Conservation (phyloP, 2,888 invertebrate genomes). For the Gisinianus flammeolus region DNA sequence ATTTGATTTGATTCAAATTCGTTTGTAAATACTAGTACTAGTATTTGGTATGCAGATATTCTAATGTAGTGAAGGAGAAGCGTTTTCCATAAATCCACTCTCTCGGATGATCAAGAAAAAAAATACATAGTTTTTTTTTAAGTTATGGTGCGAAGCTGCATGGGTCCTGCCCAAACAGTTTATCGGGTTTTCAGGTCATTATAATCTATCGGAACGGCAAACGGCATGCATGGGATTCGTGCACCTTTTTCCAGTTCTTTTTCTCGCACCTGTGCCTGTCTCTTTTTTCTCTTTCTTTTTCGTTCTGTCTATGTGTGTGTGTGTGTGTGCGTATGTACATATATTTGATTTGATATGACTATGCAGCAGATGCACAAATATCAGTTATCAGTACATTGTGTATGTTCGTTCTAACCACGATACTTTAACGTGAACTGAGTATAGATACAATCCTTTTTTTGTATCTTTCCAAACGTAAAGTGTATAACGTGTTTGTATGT, state of each 20-base stretch:
- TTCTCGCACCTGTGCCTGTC: slow-evolving; percentile 13
- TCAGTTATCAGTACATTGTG: no score
- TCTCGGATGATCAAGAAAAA: background rate
- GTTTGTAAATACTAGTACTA: background rate
- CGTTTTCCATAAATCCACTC: background rate
- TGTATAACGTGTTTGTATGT: no score
- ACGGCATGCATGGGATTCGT: slow-evolving; percentile 5
- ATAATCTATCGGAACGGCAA: slow-evolving; percentile 4
- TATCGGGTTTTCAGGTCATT: slow-evolving; percentile 8
- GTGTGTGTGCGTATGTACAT: background rate
- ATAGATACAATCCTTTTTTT: no score
- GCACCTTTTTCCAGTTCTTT: slow-evolving; percentile 2
- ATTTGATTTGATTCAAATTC: no score
- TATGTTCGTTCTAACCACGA: no score
- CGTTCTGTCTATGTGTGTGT: background rate
- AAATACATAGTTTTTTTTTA: background rate
- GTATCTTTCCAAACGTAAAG: no score
- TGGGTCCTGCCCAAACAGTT: slow-evolving; percentile 10
- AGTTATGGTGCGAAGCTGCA: slow-evolving; percentile 2
- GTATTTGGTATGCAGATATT: background rate
- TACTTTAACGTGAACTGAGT: no score
- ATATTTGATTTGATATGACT: background rate
- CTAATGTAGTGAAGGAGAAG: background rate
- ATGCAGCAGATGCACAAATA: background rate
- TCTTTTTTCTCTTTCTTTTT: background rate